A percentile compares a stretch with the other conserved stretches of the same genome.
phyloP scores from a whole-genome alignment of 2,888 invertebrate genomes.

The Lepetodrilus schrolli region DNA sequence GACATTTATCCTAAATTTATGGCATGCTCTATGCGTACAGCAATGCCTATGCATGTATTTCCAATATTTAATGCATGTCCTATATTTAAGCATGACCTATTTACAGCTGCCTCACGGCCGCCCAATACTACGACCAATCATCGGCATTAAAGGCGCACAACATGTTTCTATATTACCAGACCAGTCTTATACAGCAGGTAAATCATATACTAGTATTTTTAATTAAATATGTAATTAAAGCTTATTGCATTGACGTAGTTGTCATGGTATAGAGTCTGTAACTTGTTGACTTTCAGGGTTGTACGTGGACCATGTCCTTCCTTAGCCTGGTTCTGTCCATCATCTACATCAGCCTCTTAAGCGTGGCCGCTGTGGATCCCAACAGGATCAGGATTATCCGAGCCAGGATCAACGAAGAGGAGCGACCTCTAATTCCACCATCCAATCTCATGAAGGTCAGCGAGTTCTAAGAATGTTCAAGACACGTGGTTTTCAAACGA shows the following conservation, averaged over 20 bases:
- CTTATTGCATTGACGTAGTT: background rate
- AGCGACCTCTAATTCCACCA: background rate
- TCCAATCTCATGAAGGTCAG: too few relatives aligned
- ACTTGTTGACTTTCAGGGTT: slow-evolving; percentile 7
- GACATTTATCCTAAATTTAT: too few relatives aligned
- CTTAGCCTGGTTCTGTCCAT: background rate
- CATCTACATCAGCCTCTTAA: slow-evolving; percentile 13
- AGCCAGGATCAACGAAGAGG: background rate
- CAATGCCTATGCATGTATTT: too few relatives aligned
- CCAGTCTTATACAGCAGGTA: background rate
- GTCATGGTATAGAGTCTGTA: background rate
- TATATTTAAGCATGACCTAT: background rate
- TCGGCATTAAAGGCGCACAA: background rate
- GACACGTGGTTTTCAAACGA: too few relatives aligned
- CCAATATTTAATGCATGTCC: too few relatives aligned
- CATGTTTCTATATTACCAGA: background rate
- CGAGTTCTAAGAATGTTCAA: too few relatives aligned
- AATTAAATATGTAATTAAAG: too few relatives aligned
- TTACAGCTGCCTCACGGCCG: background rate
- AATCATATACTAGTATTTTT: too few relatives aligned
- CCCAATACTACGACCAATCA: background rate
- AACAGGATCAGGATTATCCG: background rate
- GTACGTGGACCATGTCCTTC: background rate
- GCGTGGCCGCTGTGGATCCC: background rate
- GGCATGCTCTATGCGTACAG: too few relatives aligned